These are phyloP conservation scores for Sarcoramphus papa DNA, from an alignment of 2,797 vertebrate genomes.

Conservation along the genomic window DNA sequence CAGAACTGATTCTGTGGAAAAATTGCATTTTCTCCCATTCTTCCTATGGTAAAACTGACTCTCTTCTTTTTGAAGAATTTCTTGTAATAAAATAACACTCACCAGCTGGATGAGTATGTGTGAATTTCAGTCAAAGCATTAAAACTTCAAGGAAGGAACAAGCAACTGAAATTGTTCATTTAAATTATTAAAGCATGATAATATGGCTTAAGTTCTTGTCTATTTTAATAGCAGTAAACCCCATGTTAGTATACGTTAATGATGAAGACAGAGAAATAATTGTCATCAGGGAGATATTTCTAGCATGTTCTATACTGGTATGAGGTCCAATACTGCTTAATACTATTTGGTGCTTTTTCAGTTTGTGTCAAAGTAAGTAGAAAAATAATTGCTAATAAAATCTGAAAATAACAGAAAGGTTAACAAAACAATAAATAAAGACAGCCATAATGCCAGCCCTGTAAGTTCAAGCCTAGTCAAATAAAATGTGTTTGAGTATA, in stretches of 20 bases:
- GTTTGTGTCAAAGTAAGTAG: background rate
- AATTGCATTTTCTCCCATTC: background rate
- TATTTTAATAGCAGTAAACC: background rate
- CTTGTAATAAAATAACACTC: background rate
- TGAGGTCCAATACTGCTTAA: background rate
- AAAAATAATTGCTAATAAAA: background rate
- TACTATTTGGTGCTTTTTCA: background rate
- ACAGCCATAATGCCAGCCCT: background rate
- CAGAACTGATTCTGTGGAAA: background rate
- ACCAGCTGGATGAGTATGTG: background rate
- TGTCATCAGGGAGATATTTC: background rate
- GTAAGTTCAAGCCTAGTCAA: background rate
- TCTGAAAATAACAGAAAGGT: background rate
- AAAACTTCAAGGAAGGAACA: background rate
- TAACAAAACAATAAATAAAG: background rate
- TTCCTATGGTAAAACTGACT: background rate
- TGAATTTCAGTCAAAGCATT: background rate
- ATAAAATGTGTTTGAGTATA: background rate
- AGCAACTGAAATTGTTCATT: background rate
- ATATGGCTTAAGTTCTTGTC: background rate
- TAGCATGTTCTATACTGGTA: background rate
- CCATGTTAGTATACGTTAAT: background rate
- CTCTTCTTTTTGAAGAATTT: background rate
- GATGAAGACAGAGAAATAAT: background rate
- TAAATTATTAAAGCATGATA: background rate